phyloP scores from a whole-genome alignment of 2,797 vertebrate genomes.

The Tarsius wallacei region DNA sequence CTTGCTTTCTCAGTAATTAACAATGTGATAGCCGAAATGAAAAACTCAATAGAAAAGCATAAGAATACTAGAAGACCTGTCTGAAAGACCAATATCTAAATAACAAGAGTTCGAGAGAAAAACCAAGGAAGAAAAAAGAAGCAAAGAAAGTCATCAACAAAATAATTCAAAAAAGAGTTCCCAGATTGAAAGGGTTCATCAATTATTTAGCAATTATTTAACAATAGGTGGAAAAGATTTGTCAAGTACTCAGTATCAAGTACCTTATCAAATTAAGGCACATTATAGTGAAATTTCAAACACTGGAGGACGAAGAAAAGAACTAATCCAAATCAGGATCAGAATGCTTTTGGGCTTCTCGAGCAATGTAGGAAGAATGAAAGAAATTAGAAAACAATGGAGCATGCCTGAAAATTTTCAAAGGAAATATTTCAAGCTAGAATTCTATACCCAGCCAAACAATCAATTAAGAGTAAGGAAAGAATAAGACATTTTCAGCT shows the following conservation, averaged over 20 bases:
- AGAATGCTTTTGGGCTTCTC: neutral
- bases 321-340: slow-evolving; percentile 3
- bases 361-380: neutral
- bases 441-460: neutral
- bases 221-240: neutral
- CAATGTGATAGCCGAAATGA: neutral
- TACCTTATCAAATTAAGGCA: neutral
- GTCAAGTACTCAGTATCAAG: neutral
- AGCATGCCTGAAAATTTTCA: neutral
- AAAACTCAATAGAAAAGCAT: neutral
- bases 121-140: neutral
- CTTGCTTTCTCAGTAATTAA: slow-evolving; percentile 20
- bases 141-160: slow-evolving; percentile 3
- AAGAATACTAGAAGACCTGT: neutral
- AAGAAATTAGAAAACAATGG: slow-evolving; percentile 30
- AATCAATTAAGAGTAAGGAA: neutral
- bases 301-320: neutral
- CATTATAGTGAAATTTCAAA: slow-evolving; percentile 15
- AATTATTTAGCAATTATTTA: neutral
- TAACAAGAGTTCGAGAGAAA: slow-evolving; percentile 17
- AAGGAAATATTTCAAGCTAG: slow-evolving; percentile 30
- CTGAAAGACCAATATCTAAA: neutral
- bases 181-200: neutral
- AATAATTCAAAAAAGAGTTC: neutral
- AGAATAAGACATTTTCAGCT: too few relatives aligned